Base-by-base conservation (phyloP, 2,888 invertebrate species). In the Pandemis cinnamomeana region DNA sequence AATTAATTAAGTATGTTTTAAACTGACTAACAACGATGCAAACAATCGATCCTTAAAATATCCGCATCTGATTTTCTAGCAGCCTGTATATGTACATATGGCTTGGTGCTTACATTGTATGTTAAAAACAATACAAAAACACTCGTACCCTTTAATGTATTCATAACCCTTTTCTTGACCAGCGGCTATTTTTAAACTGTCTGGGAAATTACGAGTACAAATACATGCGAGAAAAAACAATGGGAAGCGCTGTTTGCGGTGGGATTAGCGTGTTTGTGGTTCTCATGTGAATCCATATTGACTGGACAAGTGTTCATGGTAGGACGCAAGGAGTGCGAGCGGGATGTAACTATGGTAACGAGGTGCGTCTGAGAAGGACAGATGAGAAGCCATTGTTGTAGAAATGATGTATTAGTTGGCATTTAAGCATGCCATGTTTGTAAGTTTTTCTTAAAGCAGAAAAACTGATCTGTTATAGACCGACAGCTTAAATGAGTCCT, bases 231-330 rank as follows among this genome's bases (percentile, higher is more conserved):
- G 62, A 63, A 72, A 68, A 72, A 72, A 91, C 91, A 91, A 91
- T 89, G 87, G 85, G 77, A 83, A 79, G 78, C 78, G 79, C 82
- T 89, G 87, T 92, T 92, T 90, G 88, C 82, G 76, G 79, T 83
- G 80, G 88, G 88, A 89, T 92, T 89, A 91, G 85, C 86, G 77
- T 91, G 87, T 92, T 91, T 91, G 89, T 84, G 83, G 84, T 92
- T 91, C 91, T 86, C 91, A 89, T 91, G 86, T 84, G 51, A 61
- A 46, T 62, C 55, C 63, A 51, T 46, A 61, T 36, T 36, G 42
- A 44, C 60, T 36, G 55, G 55, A 15, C 53, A 20, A 55, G 20
- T 15, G 53, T 0, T 15, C 3, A 20, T 7, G 15, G 13, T 36
- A 36, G 27, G 27, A 36, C 27, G 27, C 11, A 20, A 55, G 7